Conservation (phyloP, 2,888 invertebrate species). For the Platycheirus rosarum region DNA sequence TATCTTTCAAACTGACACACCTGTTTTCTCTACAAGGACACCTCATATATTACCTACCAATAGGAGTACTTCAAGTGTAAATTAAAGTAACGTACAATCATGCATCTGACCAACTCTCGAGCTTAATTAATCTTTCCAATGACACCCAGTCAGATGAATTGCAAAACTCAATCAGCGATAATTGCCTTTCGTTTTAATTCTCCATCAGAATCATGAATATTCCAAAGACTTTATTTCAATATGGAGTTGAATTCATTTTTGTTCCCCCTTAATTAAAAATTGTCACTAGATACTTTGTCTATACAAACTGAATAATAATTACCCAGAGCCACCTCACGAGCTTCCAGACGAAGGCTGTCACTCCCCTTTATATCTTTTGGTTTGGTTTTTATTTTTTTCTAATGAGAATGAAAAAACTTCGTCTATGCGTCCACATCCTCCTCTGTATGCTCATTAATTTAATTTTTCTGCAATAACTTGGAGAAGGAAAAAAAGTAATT, state of each 20-base stretch:
- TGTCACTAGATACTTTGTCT: conserved; percentile 34
- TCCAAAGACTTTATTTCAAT: conserved; percentile 25
- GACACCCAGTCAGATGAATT: conserved; percentile 15
- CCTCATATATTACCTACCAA: too few relatives aligned
- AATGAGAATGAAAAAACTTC: conserved; percentile 51
- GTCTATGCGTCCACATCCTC: conserved; percentile 39
- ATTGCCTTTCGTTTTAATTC: conserved; percentile 64
- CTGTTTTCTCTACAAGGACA: too few relatives aligned
- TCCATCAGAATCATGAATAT: conserved; percentile 63
- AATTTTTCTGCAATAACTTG: conserved; percentile 62
- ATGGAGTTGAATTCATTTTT: conserved; percentile 13
- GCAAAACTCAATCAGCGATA: conserved; percentile 40
- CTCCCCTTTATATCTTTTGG: conserved; percentile 27
- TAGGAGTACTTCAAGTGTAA: too few relatives aligned
- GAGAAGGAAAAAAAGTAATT: conserved; percentile 29
- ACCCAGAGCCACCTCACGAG: conserved; percentile 6
- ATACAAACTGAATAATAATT: conserved; percentile 54
- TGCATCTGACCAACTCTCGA: conserved; percentile 25
- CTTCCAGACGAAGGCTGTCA: conserved; percentile 58
- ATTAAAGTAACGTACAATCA: conserved; percentile 24
- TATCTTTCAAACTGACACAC: too few relatives aligned
- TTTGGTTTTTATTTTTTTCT: too few relatives aligned
- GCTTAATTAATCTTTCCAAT: conserved; percentile 54
- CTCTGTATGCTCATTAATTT: conserved; percentile 67
- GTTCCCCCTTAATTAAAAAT: conserved; percentile 50